Base-by-base conservation (phyloP, 2,888 invertebrate genomes). In the Spilarctia lutea region DNA sequence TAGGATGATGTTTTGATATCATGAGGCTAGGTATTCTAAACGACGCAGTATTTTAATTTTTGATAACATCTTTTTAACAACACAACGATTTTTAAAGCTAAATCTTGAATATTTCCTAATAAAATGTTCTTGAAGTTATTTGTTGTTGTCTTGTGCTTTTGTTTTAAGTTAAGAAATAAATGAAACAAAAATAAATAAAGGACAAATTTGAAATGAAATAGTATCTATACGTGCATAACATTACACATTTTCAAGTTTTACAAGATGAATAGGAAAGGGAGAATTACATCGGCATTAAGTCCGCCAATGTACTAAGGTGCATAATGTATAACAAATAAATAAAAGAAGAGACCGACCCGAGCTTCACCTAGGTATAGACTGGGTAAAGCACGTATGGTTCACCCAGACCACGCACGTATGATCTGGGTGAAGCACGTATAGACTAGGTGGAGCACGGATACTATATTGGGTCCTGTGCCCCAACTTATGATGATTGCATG, bases 1-100 rank as follows among this genome's bases (percentile, higher is more conserved):
- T 20, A 11, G 24, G 16, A 69, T 69, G 48, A 69, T 35, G 68
- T 52, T 48, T 24, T 52, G 35, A 24, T 69, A 45, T 68, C 42
- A n/a, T 56, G 10, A 56, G n/a, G 10, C 4, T 45, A 16, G 45
- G 20, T n/a, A 56, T 6, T n/a, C 24, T 56, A n/a, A 56, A n/a
- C 52, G 11, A 18, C 7, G 63, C 30, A 63, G 11, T 63, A 30
- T 27, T 27, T 27, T 2, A 0, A 63, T 18, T 63, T 30, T 63
- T 30, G 7, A 63, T 10, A 63, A 18, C 18, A 30, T 18, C 0
- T 2, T 63, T 63, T 30, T 30, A 63, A 7, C 30, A 63, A 63
- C 30, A 16, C 30, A 30, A 4, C 16, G 60, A 63, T 30, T 18
- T 18, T 27, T 8, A 27, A n/a, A 27, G 16, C 3, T 0, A 56